phyloP scores from a whole-genome alignment of 2,113 vertebrate genomes.

The Nesoenas mayeri region DNA sequence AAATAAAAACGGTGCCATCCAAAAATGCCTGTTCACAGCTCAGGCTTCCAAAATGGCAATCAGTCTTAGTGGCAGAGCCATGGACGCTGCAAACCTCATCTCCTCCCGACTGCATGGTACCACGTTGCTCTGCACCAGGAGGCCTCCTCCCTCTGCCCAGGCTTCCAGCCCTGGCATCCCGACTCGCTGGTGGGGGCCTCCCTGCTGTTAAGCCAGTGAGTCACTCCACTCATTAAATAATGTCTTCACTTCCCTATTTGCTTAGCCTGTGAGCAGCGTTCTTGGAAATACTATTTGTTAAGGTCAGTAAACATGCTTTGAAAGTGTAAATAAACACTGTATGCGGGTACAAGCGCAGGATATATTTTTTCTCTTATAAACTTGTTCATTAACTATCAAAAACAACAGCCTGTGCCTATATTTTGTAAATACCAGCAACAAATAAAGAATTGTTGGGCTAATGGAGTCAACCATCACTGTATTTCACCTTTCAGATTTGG shows the following conservation, averaged over 20 bases:
- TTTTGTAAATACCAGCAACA: constrained; percentile 3
- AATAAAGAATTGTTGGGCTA: neutral
- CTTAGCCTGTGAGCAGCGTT: constrained; percentile 25
- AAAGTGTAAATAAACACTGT: constrained; percentile 30
- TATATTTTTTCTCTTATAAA: neutral
- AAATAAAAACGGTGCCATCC: accelerated
- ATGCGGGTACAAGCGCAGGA: neutral
- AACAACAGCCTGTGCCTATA: neutral
- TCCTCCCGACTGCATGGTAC: accelerated
- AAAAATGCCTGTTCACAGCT: neutral
- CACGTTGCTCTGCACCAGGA: accelerated
- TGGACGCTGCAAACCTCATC: neutral
- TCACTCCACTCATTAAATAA: constrained; percentile 34
- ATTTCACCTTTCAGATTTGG: neutral
- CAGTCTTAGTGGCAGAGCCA: accelerated
- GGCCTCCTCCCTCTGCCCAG: accelerated
- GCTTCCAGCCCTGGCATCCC: neutral
- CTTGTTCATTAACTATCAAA: neutral
- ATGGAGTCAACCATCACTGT: neutral
- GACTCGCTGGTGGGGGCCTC: neutral
- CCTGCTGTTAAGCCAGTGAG: neutral
- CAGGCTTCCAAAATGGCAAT: neutral
- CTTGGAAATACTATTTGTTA: constrained; percentile 19
- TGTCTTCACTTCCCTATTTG: neutral
- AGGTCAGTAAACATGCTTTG: constrained; percentile 30